Conservation (phyloP, 2,888 invertebrate species). For the Mythimna vitellina region DNA sequence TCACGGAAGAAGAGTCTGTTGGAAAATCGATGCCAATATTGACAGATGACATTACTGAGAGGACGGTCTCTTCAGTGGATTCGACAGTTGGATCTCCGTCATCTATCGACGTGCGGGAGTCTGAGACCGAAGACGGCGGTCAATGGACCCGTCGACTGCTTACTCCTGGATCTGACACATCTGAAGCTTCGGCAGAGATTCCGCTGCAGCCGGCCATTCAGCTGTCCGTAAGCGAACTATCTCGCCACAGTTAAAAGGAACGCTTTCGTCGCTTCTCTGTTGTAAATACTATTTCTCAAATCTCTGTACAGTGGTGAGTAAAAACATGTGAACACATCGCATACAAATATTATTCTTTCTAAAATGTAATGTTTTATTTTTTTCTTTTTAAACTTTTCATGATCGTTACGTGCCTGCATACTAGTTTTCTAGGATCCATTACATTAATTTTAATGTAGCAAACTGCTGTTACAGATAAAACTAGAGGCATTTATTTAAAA, state of each 20-base stretch:
- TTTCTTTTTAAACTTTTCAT: neutral
- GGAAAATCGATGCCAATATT: constrained; percentile 86
- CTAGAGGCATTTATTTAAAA: constrained; percentile 39
- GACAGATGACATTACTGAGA: constrained; percentile 80
- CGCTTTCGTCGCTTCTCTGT: constrained; percentile 36
- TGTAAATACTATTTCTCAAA: constrained; percentile 54
- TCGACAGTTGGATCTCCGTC: constrained; percentile 76
- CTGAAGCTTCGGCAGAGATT: constrained; percentile 84
- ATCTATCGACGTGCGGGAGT: constrained; percentile 76
- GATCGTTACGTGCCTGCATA: neutral
- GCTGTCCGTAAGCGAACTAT: constrained; percentile 79
- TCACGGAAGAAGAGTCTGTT: constrained; percentile 87
- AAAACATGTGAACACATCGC: neutral
- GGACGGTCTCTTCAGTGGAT: constrained; percentile 77
- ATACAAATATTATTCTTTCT: constrained; percentile 15
- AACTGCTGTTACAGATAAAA: constrained; percentile 1
- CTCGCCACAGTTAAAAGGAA: constrained; percentile 76
- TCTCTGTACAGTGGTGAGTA: constrained; percentile 28
- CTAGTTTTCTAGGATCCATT: neutral
- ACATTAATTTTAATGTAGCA: neutral
- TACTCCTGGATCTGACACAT: constrained; percentile 82
- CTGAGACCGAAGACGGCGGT: constrained; percentile 75
- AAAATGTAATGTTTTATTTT: neutral
- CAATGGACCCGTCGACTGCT: constrained; percentile 81
- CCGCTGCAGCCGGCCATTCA: constrained; percentile 84